Conservation (phyloP, 2,888 invertebrate genomes). For the Heterodera filipjevi region DNA sequence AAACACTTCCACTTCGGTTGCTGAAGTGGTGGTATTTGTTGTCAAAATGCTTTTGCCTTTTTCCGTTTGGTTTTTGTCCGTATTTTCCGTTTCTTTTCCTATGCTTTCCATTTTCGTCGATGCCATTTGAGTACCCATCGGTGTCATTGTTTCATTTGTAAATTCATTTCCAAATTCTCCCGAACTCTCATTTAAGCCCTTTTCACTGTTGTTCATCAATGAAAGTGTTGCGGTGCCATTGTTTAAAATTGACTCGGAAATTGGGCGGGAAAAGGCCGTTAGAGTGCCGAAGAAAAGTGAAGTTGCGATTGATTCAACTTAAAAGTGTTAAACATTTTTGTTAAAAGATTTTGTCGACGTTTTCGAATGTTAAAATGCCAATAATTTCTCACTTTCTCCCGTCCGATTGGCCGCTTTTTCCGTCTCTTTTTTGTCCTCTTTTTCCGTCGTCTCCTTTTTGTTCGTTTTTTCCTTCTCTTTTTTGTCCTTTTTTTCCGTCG, state of each 20-base stretch:
- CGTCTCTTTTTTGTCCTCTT: not conserved
- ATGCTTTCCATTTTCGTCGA: not conserved
- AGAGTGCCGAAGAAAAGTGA: not conserved
- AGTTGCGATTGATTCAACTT: too few species aligned
- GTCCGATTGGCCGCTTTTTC: not conserved
- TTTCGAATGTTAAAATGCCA: too few species aligned
- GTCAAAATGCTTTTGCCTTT: not conserved
- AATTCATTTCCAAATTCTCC: not conserved
- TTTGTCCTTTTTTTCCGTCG: not conserved
- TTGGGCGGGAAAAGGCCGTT: not conserved
- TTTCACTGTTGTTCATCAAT: not conserved
- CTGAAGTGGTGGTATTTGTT: not conserved
- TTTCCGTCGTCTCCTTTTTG: not conserved
- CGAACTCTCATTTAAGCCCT: not conserved
- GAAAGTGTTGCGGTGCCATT: not conserved
- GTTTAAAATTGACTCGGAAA: not conserved
- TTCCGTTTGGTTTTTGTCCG: not conserved
- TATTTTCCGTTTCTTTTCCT: not conserved
- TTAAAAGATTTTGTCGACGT: too few species aligned
- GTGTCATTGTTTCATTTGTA: not conserved
- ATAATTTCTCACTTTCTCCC: not conserved
- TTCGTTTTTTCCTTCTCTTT: not conserved
- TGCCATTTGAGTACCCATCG: not conserved
- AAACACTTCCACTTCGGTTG: not conserved
- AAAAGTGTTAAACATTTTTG: too few species aligned